Evolutionary conservation across 2,888 invertebrate species (phyloP).

Genomic region (Himalopsyche kuldschensis): DNA sequence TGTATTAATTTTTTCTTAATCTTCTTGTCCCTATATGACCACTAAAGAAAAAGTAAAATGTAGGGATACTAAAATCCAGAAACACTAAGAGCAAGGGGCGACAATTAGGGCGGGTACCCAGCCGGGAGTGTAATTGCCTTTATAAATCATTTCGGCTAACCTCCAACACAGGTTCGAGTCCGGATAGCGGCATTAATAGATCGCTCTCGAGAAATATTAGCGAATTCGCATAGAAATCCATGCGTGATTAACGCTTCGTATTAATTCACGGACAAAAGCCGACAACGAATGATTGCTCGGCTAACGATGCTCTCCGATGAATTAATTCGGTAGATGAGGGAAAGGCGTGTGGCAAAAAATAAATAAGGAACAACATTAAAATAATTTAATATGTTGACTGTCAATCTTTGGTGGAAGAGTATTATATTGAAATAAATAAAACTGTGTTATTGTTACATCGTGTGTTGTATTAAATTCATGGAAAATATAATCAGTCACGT

Average conservation of each 20-base stretch:
- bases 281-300: not conserved
- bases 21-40: too few relatives aligned
- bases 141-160: not conserved
- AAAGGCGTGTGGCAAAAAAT: not conserved
- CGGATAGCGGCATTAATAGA: not conserved
- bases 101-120: not conserved
- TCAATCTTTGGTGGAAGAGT: too few relatives aligned
- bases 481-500: too few relatives aligned
- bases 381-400: too few relatives aligned
- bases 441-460: too few relatives aligned
- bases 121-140: not conserved
- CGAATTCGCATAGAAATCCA: not conserved
- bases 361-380: not conserved
- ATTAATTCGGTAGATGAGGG: not conserved
- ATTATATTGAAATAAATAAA: too few relatives aligned
- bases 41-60: too few relatives aligned
- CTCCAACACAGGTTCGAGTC: not conserved
- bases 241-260: not conserved
- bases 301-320: not conserved
- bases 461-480: too few relatives aligned
- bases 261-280: constrained; percentile 1
- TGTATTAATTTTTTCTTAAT: too few relatives aligned
- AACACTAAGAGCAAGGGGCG: not conserved
- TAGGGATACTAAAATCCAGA: too few relatives aligned
- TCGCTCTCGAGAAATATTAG: not conserved